Base-by-base conservation (phyloP, 2,888 invertebrate genomes). In the Troilus luridus region DNA sequence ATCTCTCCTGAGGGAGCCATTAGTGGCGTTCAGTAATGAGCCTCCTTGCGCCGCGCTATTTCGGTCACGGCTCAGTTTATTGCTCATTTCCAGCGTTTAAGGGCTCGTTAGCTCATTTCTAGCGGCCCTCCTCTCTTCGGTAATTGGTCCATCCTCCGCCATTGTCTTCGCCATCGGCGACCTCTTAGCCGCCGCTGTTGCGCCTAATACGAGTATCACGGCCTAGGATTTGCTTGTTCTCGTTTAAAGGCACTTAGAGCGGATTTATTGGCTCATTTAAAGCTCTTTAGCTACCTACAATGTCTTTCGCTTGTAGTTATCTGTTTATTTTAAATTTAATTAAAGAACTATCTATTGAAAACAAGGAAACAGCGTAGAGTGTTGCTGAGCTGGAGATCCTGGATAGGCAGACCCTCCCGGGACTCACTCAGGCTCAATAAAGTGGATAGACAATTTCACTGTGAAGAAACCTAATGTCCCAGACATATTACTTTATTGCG, bases 81-180 rank as follows among this genome's bases (percentile, higher is more conserved):
- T 77, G 72, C 72, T 77, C 72, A 77, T 77, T 77, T 77, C 72
- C 72, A 77, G 72, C 72, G 72, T 77, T 77, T 77, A 77, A 77
- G 72, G 72, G 27, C 72, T 77, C 72, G 72, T 77, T 77, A 77
- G 72, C 72, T 77, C 72, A 77, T 77, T 41, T 77, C 72, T 27
- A 27, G 1, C 17, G 41, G 19, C 72, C 19, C 24, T 27, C 72
- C 12, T 27, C 27, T 27, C 72, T 72, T 24, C 27, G 41, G 41
- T 77, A 41, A 77, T 77, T 77, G 72, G 17, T 77, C 41, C 72
- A 77, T 77, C 72, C 72, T 77, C 72, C 41, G 41, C 27, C 27
- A 77, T 77, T 41, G 27, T 77, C 8, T 17, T 77, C 41, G 0
- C 17, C 21, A 41, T 8, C 72, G 19, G 72, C 72, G 41, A 41